Evolutionary conservation across 2,888 invertebrate species (phyloP), one percentile per base, ranked within the genome.

Genomic region (Pachydiplax longipennis): DNA sequence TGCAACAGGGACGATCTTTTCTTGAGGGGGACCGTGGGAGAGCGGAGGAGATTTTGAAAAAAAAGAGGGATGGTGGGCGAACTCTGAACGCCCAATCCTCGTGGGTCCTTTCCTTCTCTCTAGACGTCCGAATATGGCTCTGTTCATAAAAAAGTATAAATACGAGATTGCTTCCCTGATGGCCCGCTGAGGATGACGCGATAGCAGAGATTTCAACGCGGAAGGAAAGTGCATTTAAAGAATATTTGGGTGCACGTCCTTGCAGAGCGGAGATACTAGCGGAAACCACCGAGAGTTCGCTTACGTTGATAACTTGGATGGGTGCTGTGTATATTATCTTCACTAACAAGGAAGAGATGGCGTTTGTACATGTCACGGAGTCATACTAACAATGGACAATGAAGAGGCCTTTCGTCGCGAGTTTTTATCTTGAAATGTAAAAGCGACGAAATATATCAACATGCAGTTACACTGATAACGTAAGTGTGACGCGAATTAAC

Each of bases 1-100:
- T 73, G 73, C 73, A 73, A 73, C 73, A 31, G n/a, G 65, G 65
- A 65, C n/a, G 65, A 22, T 6, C 22, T 53, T 31, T 82, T 82
- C 25, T 22, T 15, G 53, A 82, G 82, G 53, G 22, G 80, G 90
- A 82, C 65, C 90, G 82, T 31, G 91, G 25, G 90, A 73, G 90
- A 90, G 80, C 25, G 80, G 40, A 31, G 44, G 90, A 91, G 91
- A 91, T 91, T 91, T 90, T 31, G 83, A 65, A 58, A 83, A 83
- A 90, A 48, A 37, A 35, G 37, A 35, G 83, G 35, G 58, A 58
- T 82, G 80, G 83, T 81, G 91, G 22, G 80, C 91, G 91, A 91
- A n/a, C n/a, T n/a, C n/a, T n/a, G n/a, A n/a, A 13, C 91, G 22
- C 37, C 61, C 37, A 25, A 18, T 58, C 35, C 18, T 80, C 91